A percentile compares a stretch with the other conserved stretches of the same genome.
These are phyloP conservation scores for Lasioglossum baleicum DNA, from an alignment of 1,140 invertebrate genomes.

Conservation along the genomic window DNA sequence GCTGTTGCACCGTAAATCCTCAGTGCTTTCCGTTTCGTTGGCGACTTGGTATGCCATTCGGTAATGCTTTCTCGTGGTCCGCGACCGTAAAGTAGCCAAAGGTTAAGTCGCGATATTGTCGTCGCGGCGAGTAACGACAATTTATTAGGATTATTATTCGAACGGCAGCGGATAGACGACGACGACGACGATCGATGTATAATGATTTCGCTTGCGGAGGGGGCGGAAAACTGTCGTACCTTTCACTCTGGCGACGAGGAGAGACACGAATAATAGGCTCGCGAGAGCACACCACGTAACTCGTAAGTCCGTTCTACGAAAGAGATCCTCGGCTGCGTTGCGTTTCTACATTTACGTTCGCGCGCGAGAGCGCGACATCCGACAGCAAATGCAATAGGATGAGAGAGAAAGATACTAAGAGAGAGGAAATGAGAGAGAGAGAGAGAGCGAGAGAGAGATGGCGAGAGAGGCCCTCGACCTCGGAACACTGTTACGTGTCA, in stretches of 20 bases:
- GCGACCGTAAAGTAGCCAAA: conserved; percentile 15
- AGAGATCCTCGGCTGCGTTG: conserved; percentile 28
- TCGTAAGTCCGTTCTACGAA: conserved; percentile 33
- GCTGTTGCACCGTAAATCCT: background rate
- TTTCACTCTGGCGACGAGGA: conserved; percentile 27
- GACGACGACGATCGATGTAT: conserved; percentile 5
- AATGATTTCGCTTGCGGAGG: conserved; percentile 6
- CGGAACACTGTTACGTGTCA: conserved; percentile 66
- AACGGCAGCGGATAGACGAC: background rate
- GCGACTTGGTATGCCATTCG: conserved; percentile 3
- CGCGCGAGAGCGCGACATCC: conserved; percentile 16
- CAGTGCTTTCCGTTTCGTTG: conserved; percentile 9
- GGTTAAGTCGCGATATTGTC: conserved; percentile 27
- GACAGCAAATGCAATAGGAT: conserved; percentile 15
- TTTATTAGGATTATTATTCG: conserved; percentile 42
- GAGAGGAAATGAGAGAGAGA: conserved; percentile 27
- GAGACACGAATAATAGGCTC: conserved; percentile 18
- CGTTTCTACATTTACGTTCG: conserved; percentile 54
- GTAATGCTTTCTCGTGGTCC: background rate
- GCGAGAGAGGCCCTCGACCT: conserved; percentile 59
- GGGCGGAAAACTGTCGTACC: conserved; percentile 24
- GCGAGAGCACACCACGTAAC: conserved; percentile 29
- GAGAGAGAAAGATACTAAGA: conserved; percentile 10
- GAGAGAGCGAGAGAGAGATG: conserved; percentile 8
- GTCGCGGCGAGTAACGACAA: background rate